phyloP scores from a whole-genome alignment of 2,113 vertebrate species.

The Lophura nycthemera region DNA sequence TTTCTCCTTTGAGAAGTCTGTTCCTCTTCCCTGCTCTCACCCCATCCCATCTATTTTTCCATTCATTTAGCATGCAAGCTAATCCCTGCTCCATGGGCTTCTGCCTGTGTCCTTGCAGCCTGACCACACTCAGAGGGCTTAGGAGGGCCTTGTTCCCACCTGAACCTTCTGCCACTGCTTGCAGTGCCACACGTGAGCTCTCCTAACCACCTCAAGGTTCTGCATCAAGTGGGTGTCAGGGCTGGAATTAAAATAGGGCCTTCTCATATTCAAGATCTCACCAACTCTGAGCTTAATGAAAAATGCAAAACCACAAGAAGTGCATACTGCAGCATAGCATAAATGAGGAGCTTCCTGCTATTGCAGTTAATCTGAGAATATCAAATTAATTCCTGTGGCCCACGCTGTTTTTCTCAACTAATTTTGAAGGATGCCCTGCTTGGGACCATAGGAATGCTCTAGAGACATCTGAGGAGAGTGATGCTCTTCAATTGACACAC shows the following conservation, averaged over 20 bases:
- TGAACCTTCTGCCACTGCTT: neutral
- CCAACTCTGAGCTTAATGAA: neutral
- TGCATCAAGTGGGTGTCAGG: neutral
- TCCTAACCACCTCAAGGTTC: fast-evolving
- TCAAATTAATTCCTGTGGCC: neutral
- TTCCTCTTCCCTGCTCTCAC: neutral
- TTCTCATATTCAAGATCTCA: neutral
- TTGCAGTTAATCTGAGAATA: neutral
- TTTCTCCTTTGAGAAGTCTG: neutral
- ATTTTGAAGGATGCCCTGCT: neutral
- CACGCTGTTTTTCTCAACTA: neutral
- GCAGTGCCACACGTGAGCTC: fast-evolving
- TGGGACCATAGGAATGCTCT: neutral
- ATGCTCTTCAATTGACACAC: neutral
- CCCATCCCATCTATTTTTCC: neutral
- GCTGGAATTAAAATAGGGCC: neutral
- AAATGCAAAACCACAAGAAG: neutral
- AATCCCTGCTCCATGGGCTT: neutral
- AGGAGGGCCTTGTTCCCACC: neutral
- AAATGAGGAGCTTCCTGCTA: neutral
- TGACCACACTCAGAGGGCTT: fast-evolving
- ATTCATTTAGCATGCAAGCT: neutral
- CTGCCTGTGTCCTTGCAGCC: fast-evolving
- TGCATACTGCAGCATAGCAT: neutral
- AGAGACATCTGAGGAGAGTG: neutral